phyloP scores from a whole-genome alignment of 2,797 vertebrate species.

The Macroramphosus scolopax region DNA sequence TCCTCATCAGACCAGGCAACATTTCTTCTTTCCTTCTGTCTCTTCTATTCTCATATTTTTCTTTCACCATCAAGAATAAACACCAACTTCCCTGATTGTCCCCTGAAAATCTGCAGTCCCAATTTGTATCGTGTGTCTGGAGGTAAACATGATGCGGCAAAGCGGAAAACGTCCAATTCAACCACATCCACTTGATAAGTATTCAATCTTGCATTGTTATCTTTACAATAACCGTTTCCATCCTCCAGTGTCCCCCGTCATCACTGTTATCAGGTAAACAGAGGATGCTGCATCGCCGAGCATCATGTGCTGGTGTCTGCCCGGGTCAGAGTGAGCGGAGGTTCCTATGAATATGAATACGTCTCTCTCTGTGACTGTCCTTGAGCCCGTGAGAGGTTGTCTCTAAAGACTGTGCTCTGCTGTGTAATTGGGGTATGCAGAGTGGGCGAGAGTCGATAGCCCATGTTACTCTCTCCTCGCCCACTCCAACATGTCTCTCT shows the following conservation, averaged over 20 bases:
- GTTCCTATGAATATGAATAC: constrained; percentile 24
- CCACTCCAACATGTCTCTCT: constrained; percentile 37
- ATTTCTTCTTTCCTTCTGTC: too few species aligned
- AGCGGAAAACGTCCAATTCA: constrained; percentile 1
- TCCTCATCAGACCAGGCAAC: too few species aligned
- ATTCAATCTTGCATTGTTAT: constrained; percentile 12
- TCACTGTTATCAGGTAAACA: constrained; percentile 25
- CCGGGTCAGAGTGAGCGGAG: too few species aligned
- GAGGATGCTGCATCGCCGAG: constrained; percentile 16
- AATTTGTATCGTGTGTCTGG: constrained; percentile 2
- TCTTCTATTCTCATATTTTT: too few species aligned
- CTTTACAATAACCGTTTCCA: constrained; percentile 18
- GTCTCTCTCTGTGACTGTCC: constrained; percentile 27
- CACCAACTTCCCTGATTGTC: rapidly evolving
- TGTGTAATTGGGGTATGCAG: constrained; percentile 30
- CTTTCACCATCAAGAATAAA: too few species aligned
- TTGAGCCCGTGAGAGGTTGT: constrained; percentile 49
- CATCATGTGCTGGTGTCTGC: too few species aligned
- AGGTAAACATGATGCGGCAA: constrained; percentile 1
- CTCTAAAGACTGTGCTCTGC: constrained; percentile 39
- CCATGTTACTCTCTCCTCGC: constrained; percentile 34
- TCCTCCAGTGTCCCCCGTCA: neutral
- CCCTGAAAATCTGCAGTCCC: neutral
- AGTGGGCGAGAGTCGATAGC: constrained; percentile 63
- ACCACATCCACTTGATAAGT: constrained; percentile 20